Percentiles rank a stretch among this genome's conserved stretches.
These are phyloP conservation scores for Hystrix brachyura DNA, from an alignment of 2,113 vertebrate species.

Conservation along the genomic window DNA sequence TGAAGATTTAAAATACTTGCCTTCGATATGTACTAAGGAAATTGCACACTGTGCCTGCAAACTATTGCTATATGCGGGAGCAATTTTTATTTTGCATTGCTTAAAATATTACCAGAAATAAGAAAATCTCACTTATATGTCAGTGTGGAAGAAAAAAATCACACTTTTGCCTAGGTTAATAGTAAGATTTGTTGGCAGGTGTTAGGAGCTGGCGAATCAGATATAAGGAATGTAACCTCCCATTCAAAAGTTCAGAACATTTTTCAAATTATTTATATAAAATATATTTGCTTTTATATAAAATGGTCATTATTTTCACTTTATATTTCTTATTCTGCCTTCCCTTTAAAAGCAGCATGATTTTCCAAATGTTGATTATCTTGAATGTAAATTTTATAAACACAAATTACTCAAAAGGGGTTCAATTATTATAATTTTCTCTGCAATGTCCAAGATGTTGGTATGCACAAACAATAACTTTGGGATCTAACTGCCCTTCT, in stretches of 20 bases:
- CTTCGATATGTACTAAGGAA: neutral
- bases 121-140: neutral
- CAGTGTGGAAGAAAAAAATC: constrained; percentile 47
- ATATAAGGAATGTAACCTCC: neutral
- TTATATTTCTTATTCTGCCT: neutral
- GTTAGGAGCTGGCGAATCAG: neutral
- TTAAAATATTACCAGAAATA: neutral
- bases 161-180: neutral
- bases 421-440: neutral
- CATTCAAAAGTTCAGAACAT: neutral
- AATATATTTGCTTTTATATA: constrained; percentile 11
- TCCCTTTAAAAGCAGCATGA: constrained; percentile 52
- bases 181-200: neutral
- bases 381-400: constrained; percentile 32
- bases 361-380: constrained; percentile 38
- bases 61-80: neutral
- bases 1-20: constrained; percentile 30
- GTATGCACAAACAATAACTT: neutral
- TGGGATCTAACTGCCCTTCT: constrained; percentile 60
- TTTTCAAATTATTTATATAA: constrained; percentile 11
- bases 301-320: neutral
- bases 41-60: neutral
- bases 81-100: neutral
- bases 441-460: neutral
- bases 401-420: neutral